phyloP scores from a whole-genome alignment of 2,888 invertebrate genomes.

The Ommatoiulus sabulosus region DNA sequence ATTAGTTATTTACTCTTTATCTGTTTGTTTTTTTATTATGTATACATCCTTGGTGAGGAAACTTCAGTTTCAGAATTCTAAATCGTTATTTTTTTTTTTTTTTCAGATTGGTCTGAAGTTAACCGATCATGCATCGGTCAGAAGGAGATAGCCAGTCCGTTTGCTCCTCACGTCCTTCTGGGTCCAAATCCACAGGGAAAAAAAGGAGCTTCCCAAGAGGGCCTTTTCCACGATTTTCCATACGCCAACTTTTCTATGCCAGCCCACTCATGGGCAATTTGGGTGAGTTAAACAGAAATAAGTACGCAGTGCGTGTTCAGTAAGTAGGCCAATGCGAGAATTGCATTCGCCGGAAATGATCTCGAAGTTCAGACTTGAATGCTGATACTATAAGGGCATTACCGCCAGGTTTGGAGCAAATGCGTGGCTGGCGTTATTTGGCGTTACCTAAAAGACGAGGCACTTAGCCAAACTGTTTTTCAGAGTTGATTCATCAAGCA shows the following conservation, averaged over 20 bases:
- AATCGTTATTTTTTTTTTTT: background rate
- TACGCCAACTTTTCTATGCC: constrained; percentile 77
- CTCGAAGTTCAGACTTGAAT: background rate
- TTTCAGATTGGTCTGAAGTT: constrained; percentile 49
- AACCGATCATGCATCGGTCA: constrained; percentile 39
- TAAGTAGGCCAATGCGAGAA: background rate
- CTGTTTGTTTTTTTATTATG: background rate
- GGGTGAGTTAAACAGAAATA: background rate
- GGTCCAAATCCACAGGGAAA: constrained; percentile 42
- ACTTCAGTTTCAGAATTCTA: background rate
- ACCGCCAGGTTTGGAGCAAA: background rate
- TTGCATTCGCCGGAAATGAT: background rate
- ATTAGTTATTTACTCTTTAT: background rate
- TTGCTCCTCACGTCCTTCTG: constrained; percentile 55
- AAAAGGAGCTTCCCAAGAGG: constrained; percentile 55
- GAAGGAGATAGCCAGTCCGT: constrained; percentile 55
- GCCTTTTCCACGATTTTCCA: constrained; percentile 73
- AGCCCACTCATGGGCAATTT: constrained; percentile 74
- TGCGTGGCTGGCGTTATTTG: constrained; percentile 6
- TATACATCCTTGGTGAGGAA: background rate
- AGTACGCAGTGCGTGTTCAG: background rate
- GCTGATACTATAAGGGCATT: background rate
- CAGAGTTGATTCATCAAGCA: background rate
- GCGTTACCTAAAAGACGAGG: constrained; percentile 44
- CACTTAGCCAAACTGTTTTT: constrained; percentile 42